These are phyloP conservation scores for Tetramorium simillimum DNA, from an alignment of 1,140 invertebrate species.

Conservation along the genomic window DNA sequence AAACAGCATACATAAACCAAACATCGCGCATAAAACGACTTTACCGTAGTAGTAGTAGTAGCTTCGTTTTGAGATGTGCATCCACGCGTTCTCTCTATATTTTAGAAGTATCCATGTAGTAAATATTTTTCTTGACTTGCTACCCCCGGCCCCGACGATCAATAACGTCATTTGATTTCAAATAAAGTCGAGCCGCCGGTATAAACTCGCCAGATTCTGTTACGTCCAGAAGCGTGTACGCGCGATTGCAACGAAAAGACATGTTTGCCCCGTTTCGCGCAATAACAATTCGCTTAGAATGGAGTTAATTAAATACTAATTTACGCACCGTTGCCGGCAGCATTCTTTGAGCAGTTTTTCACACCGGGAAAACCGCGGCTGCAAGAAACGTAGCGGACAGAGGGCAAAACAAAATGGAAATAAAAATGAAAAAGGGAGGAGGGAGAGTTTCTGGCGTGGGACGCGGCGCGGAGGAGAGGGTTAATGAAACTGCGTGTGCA, in stretches of 20 bases:
- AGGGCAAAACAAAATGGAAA: background rate
- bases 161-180: conserved; percentile 15
- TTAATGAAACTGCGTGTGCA: conserved; percentile 31
- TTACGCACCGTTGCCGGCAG: conserved; percentile 29
- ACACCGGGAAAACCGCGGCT: conserved; percentile 26
- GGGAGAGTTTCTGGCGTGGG: background rate
- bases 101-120: conserved; percentile 4
- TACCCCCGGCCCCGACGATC: background rate
- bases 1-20: conserved; percentile 37
- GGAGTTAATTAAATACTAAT: conserved; percentile 67
- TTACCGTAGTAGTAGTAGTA: background rate
- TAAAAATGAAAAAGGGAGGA: background rate
- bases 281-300: conserved; percentile 64
- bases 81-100: background rate
- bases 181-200: background rate
- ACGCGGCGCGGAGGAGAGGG: conserved; percentile 5
- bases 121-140: conserved; percentile 41
- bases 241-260: conserved; percentile 51
- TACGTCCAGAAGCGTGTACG: background rate
- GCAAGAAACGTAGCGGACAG: background rate
- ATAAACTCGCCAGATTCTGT: background rate
- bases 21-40: conserved; percentile 29
- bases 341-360: conserved; percentile 52
- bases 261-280: conserved; percentile 36
- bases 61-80: conserved; percentile 5